Evolutionary conservation across 2,888 invertebrate genomes (phyloP), one percentile per base, ranked within the genome.

Genomic region (Acrobasis suavella): DNA sequence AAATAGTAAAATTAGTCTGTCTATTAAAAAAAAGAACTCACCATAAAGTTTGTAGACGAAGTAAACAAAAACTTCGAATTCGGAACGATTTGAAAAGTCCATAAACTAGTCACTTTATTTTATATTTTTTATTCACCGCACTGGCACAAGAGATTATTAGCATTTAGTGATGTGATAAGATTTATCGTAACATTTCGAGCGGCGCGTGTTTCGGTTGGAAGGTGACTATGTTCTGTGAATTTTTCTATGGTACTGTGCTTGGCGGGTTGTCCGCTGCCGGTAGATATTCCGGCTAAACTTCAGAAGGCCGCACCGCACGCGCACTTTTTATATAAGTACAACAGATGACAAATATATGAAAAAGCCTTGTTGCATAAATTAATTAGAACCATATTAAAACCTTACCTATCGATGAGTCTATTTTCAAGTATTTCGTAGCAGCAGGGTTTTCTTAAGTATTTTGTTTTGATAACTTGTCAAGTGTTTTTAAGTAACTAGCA

Each of bases 121-220:
- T 54, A 8, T 54, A 54, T 54, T 54, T 54, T 54, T 37, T 6
- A 52, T 52, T 32, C 54, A 54, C 52, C 9, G 54, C 54, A 54
- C 54, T 54, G 37, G 37, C 37, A 37, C 12, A 2, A 14, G 54
- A 54, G 37, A 54, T 54, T 54, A 15, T 9, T 54, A 22, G 32
- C 52, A 52, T 14, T 32, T 15, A 54, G 52, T 54, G 54, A 38
- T 32, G 52, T 52, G 54, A 54, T 54, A 54, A 54, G 54, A 54
- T 46, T 54, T 54, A 54, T 54, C 54, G 37, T 37, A 54, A 54
- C 54, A 54, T 54, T 54, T 54, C 54, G n/a, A 54, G 15, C 37
- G 37, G 54, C 54, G 54, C 37, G 54, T 54, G 37, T 37, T 54
- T 37, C 9, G 32, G 32, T 54, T 37, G 54, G 37, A 54, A 37